phyloP scores from a whole-genome alignment of 2,888 invertebrate species.

The Callyntrura guangdongensis region DNA sequence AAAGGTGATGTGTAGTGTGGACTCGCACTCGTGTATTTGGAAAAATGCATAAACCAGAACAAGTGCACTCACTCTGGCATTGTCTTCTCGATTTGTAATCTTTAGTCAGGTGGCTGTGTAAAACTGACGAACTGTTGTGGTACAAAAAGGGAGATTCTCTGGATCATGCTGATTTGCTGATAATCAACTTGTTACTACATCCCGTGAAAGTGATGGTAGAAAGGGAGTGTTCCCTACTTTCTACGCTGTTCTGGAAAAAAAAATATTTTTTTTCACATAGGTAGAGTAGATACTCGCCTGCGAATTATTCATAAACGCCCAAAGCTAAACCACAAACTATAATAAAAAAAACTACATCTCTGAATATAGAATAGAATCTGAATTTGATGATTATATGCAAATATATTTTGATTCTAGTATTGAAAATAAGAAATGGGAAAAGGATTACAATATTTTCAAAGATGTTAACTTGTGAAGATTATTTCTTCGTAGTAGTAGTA shows the following conservation, averaged over 20 bases:
- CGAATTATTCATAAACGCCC: slow-evolving; percentile 10
- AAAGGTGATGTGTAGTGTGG: slow-evolving; percentile 28
- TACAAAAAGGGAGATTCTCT: not conserved
- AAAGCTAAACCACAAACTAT: too few relatives aligned
- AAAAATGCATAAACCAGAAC: too few relatives aligned
- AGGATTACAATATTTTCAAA: not conserved
- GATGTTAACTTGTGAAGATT: not conserved
- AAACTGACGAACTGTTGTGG: not conserved
- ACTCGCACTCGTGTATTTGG: not conserved
- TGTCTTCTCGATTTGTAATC: slow-evolving; percentile 64
- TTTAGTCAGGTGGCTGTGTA: slow-evolving; percentile 23
- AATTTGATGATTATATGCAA: not conserved
- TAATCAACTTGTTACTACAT: too few relatives aligned
- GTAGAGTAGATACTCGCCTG: slow-evolving; percentile 9
- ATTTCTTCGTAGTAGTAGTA: too few relatives aligned
- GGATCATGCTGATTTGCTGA: too few relatives aligned
- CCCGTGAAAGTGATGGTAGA: slow-evolving; percentile 15
- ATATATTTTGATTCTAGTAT: not conserved
- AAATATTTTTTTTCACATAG: not conserved
- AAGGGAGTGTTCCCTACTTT: slow-evolving; percentile 13
- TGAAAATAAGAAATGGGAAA: not conserved
- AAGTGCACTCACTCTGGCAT: slow-evolving; percentile 6
- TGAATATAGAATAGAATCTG: not conserved
- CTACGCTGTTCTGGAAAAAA: slow-evolving; percentile 5
- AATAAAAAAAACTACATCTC: not conserved